These are phyloP conservation scores for Platorchestia sp. DNA, from an alignment of 1,140 invertebrate genomes.

Conservation along the genomic window DNA sequence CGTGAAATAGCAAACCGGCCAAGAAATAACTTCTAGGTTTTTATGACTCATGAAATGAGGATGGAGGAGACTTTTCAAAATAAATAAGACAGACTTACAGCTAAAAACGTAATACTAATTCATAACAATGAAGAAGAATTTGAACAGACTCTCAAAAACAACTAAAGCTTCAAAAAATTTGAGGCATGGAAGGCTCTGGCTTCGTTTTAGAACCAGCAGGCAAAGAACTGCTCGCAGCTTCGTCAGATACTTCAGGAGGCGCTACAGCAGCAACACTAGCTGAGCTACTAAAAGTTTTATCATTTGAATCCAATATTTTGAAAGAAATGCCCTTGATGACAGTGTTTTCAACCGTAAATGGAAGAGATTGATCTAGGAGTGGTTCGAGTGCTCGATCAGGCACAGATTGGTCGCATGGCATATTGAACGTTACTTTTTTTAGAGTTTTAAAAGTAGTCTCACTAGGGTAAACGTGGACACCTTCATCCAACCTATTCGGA, in stretches of 20 bases:
- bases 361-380: background rate
- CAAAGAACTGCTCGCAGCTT: background rate
- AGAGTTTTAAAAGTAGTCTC: background rate
- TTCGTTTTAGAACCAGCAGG: background rate
- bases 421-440: background rate
- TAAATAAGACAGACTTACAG: no score
- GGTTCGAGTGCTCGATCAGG: background rate
- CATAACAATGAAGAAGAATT: background rate
- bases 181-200: background rate
- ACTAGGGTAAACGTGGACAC: background rate
- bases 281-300: background rate
- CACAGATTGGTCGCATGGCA: background rate
- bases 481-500: background rate
- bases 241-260: background rate
- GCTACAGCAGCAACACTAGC: background rate
- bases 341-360: background rate
- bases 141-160: background rate
- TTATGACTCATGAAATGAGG: no score
- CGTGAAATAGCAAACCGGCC: no score
- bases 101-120: no score
- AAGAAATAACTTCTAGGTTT: no score
- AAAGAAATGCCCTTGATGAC: conserved; percentile 4
- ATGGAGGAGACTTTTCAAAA: no score
- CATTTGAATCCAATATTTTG: background rate
- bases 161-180: background rate